phyloP scores from a whole-genome alignment of 2,888 invertebrate species.

The Slavum lentiscoides region DNA sequence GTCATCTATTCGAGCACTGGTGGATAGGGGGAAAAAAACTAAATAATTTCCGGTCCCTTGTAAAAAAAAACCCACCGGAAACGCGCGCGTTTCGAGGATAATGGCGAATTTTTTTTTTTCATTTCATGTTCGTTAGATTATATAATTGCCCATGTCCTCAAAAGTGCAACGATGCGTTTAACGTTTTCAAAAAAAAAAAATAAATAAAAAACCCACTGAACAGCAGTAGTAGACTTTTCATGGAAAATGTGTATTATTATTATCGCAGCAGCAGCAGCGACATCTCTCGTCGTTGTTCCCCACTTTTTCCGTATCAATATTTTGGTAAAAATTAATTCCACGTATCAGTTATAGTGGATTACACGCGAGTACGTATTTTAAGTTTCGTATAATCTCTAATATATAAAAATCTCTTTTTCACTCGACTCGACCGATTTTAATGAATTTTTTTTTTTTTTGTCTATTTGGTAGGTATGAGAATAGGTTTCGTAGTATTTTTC shows the following conservation, averaged over 20 bases:
- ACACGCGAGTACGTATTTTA: no score
- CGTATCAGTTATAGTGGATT: no score
- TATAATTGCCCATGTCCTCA: slow-evolving; percentile 10
- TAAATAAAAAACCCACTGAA: no score
- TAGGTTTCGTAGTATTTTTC: no score
- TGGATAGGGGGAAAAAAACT: neutral
- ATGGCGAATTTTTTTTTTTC: neutral
- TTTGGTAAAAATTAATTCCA: neutral
- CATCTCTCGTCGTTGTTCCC: neutral
- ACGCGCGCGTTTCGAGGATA: neutral
- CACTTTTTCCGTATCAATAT: neutral
- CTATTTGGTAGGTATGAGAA: no score
- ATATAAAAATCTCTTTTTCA: no score
- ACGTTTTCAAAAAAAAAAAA: slow-evolving; percentile 28
- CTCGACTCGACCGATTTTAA: no score
- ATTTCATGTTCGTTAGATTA: neutral
- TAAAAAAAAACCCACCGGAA: slow-evolving; percentile 5
- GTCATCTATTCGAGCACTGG: neutral
- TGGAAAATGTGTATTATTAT: slow-evolving; percentile 11
- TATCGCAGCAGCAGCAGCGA: no score
- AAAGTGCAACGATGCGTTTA: slow-evolving; percentile 1
- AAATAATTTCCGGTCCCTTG: slow-evolving; percentile 18
- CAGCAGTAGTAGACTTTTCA: neutral
- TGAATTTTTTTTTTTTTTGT: no score
- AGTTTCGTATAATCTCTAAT: no score